Percentiles rank a stretch among this genome's conserved stretches.
These are phyloP conservation scores for Paralinhomoeus sp. DNA, from an alignment of 2,888 invertebrate species.

Conservation along the genomic window DNA sequence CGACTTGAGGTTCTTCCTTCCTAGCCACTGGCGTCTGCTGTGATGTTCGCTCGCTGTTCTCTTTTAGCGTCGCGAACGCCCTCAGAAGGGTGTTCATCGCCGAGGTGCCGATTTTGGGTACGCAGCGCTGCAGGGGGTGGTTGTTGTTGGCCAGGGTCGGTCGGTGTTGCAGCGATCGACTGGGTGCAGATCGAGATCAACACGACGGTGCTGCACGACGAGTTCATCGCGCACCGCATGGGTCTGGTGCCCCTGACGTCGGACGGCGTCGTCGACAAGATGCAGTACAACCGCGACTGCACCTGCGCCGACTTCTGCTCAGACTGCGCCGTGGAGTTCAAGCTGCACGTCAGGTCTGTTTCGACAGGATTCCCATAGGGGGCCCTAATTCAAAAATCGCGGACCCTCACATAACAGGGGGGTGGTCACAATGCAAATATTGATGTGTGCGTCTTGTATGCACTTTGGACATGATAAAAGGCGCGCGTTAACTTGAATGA, in stretches of 20 bases:
- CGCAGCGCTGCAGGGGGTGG: no score
- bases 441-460: no score
- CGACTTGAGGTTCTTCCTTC: conserved; percentile 83
- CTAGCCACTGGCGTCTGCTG: no score
- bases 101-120: conserved; percentile 36
- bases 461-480: no score
- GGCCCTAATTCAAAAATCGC: no score
- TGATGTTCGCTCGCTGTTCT: no score
- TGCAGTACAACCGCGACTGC: conserved; percentile 84
- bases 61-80: conserved; percentile 72
- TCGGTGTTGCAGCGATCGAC: conserved; percentile 91
- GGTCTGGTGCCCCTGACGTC: conserved; percentile 77
- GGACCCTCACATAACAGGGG: no score
- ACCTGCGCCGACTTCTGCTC: conserved; percentile 88
- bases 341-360: conserved; percentile 67
- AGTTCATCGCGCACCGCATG: conserved; percentile 88
- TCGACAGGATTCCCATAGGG: no score
- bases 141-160: no score
- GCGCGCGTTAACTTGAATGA: no score
- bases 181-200: conserved; percentile 98
- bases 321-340: conserved; percentile 92
- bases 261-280: conserved; percentile 78
- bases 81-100: conserved; percentile 88
- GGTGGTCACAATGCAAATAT: no score
- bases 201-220: conserved; percentile 89